Evolutionary conservation across 2,888 invertebrate species (phyloP).

Genomic region (Carabus problematicus): DNA sequence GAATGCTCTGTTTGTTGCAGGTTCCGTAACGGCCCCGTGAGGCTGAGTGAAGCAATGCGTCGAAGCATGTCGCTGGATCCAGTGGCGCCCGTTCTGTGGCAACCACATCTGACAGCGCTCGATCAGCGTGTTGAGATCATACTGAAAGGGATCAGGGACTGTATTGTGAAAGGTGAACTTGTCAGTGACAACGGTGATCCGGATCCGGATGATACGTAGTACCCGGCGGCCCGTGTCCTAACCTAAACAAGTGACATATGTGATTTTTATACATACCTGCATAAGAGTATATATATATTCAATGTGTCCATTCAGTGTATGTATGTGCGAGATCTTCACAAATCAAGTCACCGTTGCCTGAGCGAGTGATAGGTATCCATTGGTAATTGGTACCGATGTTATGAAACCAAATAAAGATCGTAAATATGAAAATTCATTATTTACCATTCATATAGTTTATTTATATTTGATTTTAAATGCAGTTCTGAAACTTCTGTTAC

Average conservation of each 20-base stretch:
- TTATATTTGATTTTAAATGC: too few relatives aligned
- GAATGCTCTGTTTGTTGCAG: conserved; percentile 64
- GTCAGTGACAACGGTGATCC: conserved; percentile 8
- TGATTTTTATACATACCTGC: not conserved
- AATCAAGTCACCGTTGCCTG: too few relatives aligned
- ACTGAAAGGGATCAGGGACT: conserved; percentile 82
- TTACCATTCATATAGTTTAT: too few relatives aligned
- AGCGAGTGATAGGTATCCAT: too few relatives aligned
- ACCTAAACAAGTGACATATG: conserved; percentile 6
- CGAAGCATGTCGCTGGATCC: conserved; percentile 83
- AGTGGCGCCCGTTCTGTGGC: conserved; percentile 87
- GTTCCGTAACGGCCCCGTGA: conserved; percentile 77
- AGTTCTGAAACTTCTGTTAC: too few relatives aligned
- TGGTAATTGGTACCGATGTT: too few relatives aligned
- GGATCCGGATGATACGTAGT: conserved; percentile 22
- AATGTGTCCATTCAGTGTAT: conserved; percentile 8
- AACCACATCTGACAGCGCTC: conserved; percentile 87
- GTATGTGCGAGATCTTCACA: too few relatives aligned
- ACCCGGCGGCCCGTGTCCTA: not conserved
- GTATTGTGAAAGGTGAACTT: conserved; percentile 64
- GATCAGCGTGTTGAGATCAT: conserved; percentile 86
- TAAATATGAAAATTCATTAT: too few relatives aligned
- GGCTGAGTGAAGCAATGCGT: conserved; percentile 78
- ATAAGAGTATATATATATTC: too few relatives aligned
- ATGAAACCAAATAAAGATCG: too few relatives aligned